Percentiles rank a stretch among this genome's conserved stretches.
Conservation (phyloP, 2,797 vertebrate genomes). For the Enteromius viviparus region DNA sequence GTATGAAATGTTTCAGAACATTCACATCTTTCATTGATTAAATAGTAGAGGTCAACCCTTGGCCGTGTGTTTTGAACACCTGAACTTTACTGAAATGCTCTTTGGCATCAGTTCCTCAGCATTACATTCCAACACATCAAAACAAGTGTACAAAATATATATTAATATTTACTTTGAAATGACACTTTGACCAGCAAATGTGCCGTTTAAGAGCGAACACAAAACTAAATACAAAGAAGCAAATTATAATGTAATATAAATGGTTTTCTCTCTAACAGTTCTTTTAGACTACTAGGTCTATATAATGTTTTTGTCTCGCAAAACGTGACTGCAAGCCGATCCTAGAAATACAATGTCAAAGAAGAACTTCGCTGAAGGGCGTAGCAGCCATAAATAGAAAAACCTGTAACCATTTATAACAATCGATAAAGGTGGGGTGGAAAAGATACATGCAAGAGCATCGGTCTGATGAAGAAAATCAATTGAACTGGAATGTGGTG, state of each 20-base stretch:
- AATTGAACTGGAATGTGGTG: constrained; percentile 63
- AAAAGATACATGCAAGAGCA: constrained; percentile 57
- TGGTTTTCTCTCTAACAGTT: constrained; percentile 36
- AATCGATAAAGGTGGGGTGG: constrained; percentile 62
- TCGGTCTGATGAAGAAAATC: constrained; percentile 60
- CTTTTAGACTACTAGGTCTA: constrained; percentile 10
- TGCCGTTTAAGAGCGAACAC: constrained; percentile 69
- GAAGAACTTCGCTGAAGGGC: constrained; percentile 27
- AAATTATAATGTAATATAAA: constrained; percentile 45
- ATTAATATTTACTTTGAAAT: constrained; percentile 86
- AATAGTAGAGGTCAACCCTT: constrained; percentile 74
- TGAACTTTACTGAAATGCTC: constrained; percentile 86
- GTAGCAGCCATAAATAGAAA: constrained; percentile 46
- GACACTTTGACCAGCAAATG: constrained; percentile 90
- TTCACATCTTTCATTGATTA: constrained; percentile 78
- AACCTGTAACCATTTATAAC: constrained; percentile 59
- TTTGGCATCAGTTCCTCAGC: constrained; percentile 86
- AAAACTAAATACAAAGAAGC: constrained; percentile 55
- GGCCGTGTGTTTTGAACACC: constrained; percentile 79
- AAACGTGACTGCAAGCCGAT: constrained; percentile 19
- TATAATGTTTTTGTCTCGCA: constrained; percentile 6
- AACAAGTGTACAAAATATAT: constrained; percentile 95
- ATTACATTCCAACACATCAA: constrained; percentile 77
- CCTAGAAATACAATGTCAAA: constrained; percentile 26
- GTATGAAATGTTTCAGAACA: constrained; percentile 84